Evolutionary conservation across 2,888 invertebrate species (phyloP).

Genomic region (Lumbricus terrestris): DNA sequence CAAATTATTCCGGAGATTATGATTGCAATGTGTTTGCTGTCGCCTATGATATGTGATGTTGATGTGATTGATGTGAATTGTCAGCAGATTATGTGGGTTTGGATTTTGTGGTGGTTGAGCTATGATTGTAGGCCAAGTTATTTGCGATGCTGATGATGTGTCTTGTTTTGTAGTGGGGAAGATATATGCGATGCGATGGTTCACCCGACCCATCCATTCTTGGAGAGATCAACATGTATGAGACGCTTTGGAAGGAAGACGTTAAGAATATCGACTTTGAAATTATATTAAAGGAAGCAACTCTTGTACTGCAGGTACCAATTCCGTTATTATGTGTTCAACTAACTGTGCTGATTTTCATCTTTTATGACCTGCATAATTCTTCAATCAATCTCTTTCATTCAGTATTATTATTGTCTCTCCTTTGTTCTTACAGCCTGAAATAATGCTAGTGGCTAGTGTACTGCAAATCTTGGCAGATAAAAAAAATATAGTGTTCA

Average conservation of each 20-base stretch:
- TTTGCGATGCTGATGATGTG: not conserved
- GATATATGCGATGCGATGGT: conserved; percentile 59
- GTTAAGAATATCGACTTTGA: conserved; percentile 45
- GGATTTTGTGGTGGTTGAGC: not conserved
- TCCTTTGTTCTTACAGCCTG: not conserved
- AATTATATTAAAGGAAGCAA: conserved; percentile 48
- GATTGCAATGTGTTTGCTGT: not conserved
- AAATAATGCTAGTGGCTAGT: not conserved
- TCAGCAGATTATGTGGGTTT: not conserved
- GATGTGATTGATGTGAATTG: not conserved
- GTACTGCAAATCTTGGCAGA: not conserved
- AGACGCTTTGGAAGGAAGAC: conserved; percentile 54
- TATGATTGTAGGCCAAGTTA: no score
- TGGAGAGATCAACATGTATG: conserved; percentile 59
- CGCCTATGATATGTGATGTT: not conserved
- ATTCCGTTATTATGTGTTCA: not conserved
- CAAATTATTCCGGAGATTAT: not conserved
- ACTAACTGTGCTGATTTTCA: not conserved
- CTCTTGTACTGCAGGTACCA: conserved; percentile 50
- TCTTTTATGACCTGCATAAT: not conserved
- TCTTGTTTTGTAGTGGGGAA: conserved; percentile 50
- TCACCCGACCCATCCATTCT: conserved; percentile 56
- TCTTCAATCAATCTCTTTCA: not conserved
- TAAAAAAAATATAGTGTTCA: not conserved
- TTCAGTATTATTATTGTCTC: not conserved